phyloP scores from a whole-genome alignment of 2,797 vertebrate genomes.

The Gobionotothen gibberifrons region DNA sequence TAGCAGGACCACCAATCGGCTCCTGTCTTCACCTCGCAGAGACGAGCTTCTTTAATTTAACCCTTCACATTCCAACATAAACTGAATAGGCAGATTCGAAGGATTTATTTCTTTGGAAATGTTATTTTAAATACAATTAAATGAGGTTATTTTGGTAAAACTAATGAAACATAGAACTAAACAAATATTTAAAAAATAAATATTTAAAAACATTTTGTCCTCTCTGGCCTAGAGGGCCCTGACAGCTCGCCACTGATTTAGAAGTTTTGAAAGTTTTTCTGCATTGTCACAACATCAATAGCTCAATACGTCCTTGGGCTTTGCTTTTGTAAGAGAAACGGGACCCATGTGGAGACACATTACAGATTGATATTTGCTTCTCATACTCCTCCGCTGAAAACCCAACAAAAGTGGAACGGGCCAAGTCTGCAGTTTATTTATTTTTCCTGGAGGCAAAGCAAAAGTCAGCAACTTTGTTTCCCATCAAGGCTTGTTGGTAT shows the following conservation, averaged over 20 bases:
- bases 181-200: no score
- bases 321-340: constrained; percentile 23
- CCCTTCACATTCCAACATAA: no score
- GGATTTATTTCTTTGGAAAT: no score
- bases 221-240: no score
- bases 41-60: no score
- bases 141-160: no score
- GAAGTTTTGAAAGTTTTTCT: neutral
- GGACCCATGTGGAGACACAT: constrained; percentile 30
- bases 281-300: constrained; percentile 2
- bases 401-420: constrained; percentile 25
- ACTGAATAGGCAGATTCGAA: no score
- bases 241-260: neutral
- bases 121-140: no score
- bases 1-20: no score
- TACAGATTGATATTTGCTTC: constrained; percentile 38
- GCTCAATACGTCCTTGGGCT: constrained; percentile 14
- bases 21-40: no score
- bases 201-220: no score
- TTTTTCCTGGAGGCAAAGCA: constrained; percentile 36
- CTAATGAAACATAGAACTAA: no score
- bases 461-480: constrained; percentile 67
- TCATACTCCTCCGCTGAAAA: constrained; percentile 19
- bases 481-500: constrained; percentile 57
- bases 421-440: constrained; percentile 41